Conservation (phyloP, 2,113 vertebrate genomes). For the Agapornis roseicollis region DNA sequence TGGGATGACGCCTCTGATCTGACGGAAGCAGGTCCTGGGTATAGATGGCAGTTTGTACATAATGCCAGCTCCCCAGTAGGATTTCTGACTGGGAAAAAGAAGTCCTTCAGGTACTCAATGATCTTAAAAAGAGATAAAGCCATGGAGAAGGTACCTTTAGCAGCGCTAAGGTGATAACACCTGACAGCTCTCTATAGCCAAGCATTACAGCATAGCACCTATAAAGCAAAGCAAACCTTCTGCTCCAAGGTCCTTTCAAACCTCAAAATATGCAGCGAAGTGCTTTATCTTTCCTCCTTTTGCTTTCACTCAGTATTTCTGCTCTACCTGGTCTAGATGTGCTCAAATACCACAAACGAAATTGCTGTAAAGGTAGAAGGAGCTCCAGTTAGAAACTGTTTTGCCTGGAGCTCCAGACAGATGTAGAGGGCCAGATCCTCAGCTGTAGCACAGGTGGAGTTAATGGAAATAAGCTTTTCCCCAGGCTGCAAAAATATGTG, state of each 20-base stretch:
- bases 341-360: not conserved
- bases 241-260: not conserved
- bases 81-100: conserved; percentile 59
- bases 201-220: not conserved
- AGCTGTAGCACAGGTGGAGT: not conserved
- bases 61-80: conserved; percentile 70
- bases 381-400: not conserved
- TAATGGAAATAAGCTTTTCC: not conserved
- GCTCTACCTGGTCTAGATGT: not conserved
- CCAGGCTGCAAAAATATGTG: not conserved
- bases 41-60: conserved; percentile 70
- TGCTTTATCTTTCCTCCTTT: not conserved
- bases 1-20: conserved; percentile 61
- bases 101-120: conserved; percentile 71
- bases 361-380: not conserved
- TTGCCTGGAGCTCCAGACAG: not conserved
- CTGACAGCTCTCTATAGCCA: conserved; percentile 2
- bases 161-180: not conserved
- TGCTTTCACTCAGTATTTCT: not conserved
- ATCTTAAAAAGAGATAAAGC: not conserved
- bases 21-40: conserved; percentile 62
- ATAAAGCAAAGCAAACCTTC: conserved; percentile 29
- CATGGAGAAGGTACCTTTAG: not conserved
- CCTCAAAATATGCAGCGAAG: not conserved
- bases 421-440: not conserved